Base-by-base conservation (phyloP, 2,113 vertebrate species). In the Nothocercus julius region DNA sequence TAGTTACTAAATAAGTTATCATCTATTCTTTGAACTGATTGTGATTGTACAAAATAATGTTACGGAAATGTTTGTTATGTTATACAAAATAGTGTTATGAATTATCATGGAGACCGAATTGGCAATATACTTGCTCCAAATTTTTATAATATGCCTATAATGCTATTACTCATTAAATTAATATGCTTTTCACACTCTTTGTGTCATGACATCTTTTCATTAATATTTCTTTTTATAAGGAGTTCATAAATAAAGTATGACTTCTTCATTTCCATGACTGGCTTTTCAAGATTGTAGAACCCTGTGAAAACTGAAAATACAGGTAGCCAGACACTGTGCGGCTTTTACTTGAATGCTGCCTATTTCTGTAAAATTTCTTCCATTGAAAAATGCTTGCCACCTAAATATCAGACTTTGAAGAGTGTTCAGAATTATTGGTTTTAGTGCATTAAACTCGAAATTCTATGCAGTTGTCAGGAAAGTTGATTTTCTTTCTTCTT, bases 221-320 rank as follows among this genome's bases (percentile, higher is more conserved):
- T 87, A 82, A 30, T 79, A 54, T 89, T 91, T 95, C 61, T 91
- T 34, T 89, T 89, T 92, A 62, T 82, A 91, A 85, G 6, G 13
- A 69, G 22, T 54, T 82, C 28, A 89, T 17, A 72, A 85, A 82
- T 66, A 66, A 84, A 36, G 18, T 54, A 27, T 30, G 45, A 89
- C 25, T n/a, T 27, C 32, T 68, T 94, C 20, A 40, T 75, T n/a
- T 59, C 25, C 2, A 2, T 74, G 40, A 89, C 81, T 81, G 40
- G 19, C 10, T 81, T 64, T 78, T 27, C 53, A 36, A 20, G 40
- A 53, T 87, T 51, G 75, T 49, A 38, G 49, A 82, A 93, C 27
- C 3, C 6, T 59, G 14, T 34, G n/a, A 82, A 45, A 87, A 91
- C 49, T 40, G n/a, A 84, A 82, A 89, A 72, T n/a, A 67, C 2